phyloP scores from a whole-genome alignment of 2,888 invertebrate genomes.

The Cephus pygmeus region DNA sequence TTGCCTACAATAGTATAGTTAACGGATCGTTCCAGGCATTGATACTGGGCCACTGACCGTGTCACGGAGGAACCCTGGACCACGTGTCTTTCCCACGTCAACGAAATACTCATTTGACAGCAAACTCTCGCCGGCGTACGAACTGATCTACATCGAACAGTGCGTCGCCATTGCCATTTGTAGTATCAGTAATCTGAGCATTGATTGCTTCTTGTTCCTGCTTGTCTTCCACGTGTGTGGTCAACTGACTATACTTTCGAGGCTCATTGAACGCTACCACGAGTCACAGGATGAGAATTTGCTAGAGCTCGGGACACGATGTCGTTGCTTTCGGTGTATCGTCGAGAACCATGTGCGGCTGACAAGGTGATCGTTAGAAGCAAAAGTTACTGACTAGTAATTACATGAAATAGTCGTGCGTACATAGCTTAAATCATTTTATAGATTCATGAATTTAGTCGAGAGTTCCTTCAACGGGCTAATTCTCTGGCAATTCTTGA shows the following conservation, averaged over 20 bases:
- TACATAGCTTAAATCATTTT: neutral
- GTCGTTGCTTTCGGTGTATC: too few species aligned
- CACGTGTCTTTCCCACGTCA: too few species aligned
- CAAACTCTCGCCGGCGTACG: slow-evolving; percentile 21
- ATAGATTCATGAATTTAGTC: slow-evolving; percentile 29
- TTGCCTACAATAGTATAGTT: too few species aligned
- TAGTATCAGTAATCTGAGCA: slow-evolving; percentile 6
- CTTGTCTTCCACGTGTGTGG: slow-evolving; percentile 32
- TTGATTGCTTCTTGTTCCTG: slow-evolving; percentile 27
- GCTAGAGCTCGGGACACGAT: too few species aligned
- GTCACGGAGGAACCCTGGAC: too few species aligned
- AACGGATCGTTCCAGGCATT: too few species aligned
- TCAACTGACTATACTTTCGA: slow-evolving; percentile 29
- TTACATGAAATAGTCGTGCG: too few species aligned
- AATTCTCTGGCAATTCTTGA: slow-evolving; percentile 12
- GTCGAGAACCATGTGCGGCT: too few species aligned
- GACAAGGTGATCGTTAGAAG: too few species aligned
- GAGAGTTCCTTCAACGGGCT: slow-evolving; percentile 22
- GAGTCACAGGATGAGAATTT: too few species aligned
- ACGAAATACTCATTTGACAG: slow-evolving; percentile 22
- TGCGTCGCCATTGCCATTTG: slow-evolving; percentile 6
- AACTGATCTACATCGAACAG: slow-evolving; percentile 27
- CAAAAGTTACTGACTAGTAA: too few species aligned
- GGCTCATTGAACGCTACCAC: slow-evolving; percentile 10
- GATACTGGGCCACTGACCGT: too few species aligned